phyloP scores from a whole-genome alignment of 30 jellyfish, hydroid and myxozoan species.

The Aurelia aurita complex sp. Pacific region DNA sequence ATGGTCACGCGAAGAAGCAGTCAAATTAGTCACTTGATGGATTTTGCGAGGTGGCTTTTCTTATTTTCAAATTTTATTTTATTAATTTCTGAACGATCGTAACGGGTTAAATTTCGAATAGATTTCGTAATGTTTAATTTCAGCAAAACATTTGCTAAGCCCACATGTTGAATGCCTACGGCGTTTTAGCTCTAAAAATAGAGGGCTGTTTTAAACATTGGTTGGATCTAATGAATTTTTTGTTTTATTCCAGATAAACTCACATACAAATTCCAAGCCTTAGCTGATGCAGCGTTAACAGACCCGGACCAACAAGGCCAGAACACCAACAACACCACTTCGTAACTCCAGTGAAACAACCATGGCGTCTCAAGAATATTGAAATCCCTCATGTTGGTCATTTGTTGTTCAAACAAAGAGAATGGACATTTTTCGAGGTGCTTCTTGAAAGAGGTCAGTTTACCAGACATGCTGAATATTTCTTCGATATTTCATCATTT shows the following conservation, averaged over 20 bases:
- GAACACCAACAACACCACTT: neutral
- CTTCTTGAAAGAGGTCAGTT: no score
- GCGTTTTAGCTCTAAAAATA: no score
- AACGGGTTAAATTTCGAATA: neutral
- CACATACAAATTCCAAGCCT: constrained; percentile 73
- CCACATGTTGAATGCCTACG: no score
- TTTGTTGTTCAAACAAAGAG: no score
- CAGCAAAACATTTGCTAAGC: neutral
- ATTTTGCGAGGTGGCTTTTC: no score
- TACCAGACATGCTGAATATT: no score
- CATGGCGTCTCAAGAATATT: neutral
- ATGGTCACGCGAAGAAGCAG: no score
- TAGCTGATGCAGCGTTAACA: constrained; percentile 66
- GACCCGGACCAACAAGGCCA: constrained; percentile 17
- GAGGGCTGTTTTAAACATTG: neutral
- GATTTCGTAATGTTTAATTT: neutral
- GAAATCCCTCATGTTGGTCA: neutral
- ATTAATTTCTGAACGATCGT: no score
- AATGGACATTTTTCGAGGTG: no score
- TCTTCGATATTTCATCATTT: no score
- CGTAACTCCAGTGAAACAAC: neutral
- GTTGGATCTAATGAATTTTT: neutral
- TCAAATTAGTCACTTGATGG: no score
- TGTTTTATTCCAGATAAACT: constrained; percentile 49
- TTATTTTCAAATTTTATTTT: no score